These are phyloP conservation scores for Eptatretus burgeri DNA, from an alignment of 2,113 vertebrate species.

Conservation along the genomic window DNA sequence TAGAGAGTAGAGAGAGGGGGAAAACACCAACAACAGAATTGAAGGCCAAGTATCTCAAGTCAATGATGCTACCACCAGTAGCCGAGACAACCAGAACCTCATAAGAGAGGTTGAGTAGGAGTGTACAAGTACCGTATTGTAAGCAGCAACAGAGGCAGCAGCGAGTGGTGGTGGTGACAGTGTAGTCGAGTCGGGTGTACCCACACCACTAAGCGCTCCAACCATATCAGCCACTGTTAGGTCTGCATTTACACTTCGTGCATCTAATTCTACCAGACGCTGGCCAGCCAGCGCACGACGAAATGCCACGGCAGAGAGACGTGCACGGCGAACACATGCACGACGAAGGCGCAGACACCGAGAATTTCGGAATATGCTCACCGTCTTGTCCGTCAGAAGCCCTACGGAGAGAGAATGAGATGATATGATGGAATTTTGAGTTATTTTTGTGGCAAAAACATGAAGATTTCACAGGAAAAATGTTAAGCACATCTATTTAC, in stretches of 20 bases:
- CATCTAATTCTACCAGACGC: conserved; percentile 65
- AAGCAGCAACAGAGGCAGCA: no score
- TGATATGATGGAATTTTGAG: neutral
- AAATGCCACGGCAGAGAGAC: conserved; percentile 83
- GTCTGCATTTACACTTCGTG: conserved; percentile 69
- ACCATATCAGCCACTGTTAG: conserved; percentile 88
- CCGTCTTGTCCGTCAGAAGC: conserved; percentile 69
- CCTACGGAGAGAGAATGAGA: conserved; percentile 20
- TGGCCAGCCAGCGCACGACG: conserved; percentile 65
- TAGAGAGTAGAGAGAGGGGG: no score
- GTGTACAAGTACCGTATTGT: no score
- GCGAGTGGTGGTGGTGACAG: no score
- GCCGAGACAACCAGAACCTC: no score
- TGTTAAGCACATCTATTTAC: no score
- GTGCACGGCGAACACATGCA: conserved; percentile 67
- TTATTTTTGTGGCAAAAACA: neutral
- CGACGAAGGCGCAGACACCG: conserved; percentile 56
- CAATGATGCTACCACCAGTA: no score
- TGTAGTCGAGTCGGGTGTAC: no score
- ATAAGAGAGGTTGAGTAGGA: no score
- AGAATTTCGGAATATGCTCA: conserved; percentile 59
- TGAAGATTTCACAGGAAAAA: no score
- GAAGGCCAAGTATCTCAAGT: no score
- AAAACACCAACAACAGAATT: no score
- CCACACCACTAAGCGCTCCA: conserved; percentile 26